Evolutionary conservation across 2,888 invertebrate species (phyloP).

Genomic region (Taphrorychus bicolor): DNA sequence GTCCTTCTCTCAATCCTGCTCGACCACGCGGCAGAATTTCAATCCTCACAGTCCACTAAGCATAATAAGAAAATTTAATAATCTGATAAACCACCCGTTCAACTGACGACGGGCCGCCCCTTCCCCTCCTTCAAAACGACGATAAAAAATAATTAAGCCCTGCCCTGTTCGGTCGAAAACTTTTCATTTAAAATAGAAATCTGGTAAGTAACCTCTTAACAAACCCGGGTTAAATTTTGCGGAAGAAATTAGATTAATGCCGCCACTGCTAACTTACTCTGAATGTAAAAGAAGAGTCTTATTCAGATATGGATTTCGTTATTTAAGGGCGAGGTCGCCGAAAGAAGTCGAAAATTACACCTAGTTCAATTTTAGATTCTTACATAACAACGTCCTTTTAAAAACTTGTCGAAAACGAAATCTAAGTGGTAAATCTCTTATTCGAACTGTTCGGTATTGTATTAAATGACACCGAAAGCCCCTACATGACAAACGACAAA

Average conservation of each 20-base stretch:
- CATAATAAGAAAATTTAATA: slow-evolving; percentile 29
- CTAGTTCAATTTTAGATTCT: too few species aligned
- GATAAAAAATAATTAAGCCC: neutral
- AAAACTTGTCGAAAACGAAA: too few species aligned
- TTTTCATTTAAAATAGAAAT: slow-evolving; percentile 39
- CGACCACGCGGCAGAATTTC: slow-evolving; percentile 6
- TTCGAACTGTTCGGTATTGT: too few species aligned
- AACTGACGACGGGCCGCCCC: neutral
- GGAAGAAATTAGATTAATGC: slow-evolving; percentile 43
- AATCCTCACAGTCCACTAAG: slow-evolving; percentile 14
- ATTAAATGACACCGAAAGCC: too few species aligned
- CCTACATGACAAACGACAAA: too few species aligned
- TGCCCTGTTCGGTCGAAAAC: slow-evolving; percentile 12
- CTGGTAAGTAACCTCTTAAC: slow-evolving; percentile 38
- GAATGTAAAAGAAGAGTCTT: neutral
- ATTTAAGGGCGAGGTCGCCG: too few species aligned
- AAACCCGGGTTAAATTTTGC: slow-evolving; percentile 38
- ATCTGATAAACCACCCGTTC: slow-evolving; percentile 19
- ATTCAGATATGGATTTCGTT: too few species aligned
- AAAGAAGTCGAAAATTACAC: too few species aligned
- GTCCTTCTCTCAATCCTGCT: slow-evolving; percentile 9
- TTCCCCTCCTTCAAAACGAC: neutral
- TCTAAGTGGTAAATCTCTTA: too few species aligned
- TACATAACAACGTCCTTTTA: too few species aligned
- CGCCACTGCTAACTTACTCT: slow-evolving; percentile 30